A percentile compares a stretch with the other conserved stretches of the same genome.
These are phyloP conservation scores for Epirrhoe alternata DNA, from an alignment of 2,888 invertebrate genomes.

Conservation along the genomic window DNA sequence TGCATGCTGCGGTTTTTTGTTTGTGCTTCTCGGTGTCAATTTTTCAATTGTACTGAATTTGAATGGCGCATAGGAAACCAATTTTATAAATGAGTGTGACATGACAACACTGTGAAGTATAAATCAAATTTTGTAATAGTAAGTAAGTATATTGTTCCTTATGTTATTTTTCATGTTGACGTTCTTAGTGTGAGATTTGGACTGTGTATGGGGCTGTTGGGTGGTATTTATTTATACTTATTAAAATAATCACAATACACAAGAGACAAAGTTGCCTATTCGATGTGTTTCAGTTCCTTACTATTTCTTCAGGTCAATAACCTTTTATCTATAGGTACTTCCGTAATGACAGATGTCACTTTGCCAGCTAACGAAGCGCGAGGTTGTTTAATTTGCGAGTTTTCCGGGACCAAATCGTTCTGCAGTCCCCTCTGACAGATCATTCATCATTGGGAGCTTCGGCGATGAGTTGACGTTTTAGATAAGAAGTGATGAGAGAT, in stretches of 20 bases:
- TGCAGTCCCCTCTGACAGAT: conserved; percentile 51
- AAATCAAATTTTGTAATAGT: no score
- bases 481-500: conserved; percentile 26
- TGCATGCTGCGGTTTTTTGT: conserved; percentile 69
- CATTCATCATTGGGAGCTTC: conserved; percentile 49
- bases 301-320: neutral
- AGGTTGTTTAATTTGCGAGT: conserved; percentile 60
- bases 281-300: neutral
- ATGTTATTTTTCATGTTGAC: no score
- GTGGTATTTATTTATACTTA: no score
- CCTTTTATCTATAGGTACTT: conserved; percentile 4
- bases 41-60: conserved; percentile 67
- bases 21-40: conserved; percentile 69
- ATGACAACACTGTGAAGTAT: no score
- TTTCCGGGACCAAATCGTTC: conserved; percentile 51
- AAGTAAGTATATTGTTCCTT: no score
- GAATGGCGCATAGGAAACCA: conserved; percentile 48
- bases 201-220: no score
- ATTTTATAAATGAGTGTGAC: conserved; percentile 65
- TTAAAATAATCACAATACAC: no score
- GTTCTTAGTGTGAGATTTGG: no score
- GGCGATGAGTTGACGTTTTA: conserved; percentile 20
- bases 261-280: neutral
- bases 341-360: conserved; percentile 30
- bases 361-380: conserved; percentile 52